Evolutionary conservation across 2,888 invertebrate species (phyloP), one percentile per base, ranked within the genome.

Genomic region (Spicauda simplicius): DNA sequence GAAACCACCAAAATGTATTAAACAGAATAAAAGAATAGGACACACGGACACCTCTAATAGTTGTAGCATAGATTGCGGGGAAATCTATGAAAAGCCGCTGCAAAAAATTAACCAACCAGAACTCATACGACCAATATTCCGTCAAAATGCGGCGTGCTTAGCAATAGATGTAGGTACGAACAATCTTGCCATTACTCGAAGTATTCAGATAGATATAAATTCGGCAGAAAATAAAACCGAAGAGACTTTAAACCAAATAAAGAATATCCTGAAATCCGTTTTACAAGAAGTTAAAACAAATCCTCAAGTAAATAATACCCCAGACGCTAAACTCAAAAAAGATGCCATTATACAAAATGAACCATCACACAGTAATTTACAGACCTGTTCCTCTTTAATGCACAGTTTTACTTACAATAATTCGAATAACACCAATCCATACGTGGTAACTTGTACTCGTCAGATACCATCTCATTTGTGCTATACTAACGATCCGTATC

Each of bases 271-370:
- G 45, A 87, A 90, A 72, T 81, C 87, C 0, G 90, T 92, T 8
- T 72, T 92, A 50, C 77, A 80, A 11, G 90, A 91, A 81, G 87
- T 92, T 0, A 91, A 90, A 78, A 84, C 83, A 1, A 86, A 80
- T 48, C 73, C 77, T 12, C 80, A 80, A 70, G 37, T 74, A 14
- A 82, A 76, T 68, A 74, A 69, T 19, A 56, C 50, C 50, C 1
- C 64, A 18, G 72, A 80, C 14, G 76, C 76, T 5, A 82, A 77
- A 64, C 16, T 68, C 14, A 89, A 80, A 70, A 90, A 81, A 76
- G 90, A 90, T 56, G 87, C 85, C 18, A 70, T 82, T 0, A 81
- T 88, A 12, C 90, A 90, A 75, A 89, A 91, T 57, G 85, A 78
- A 8, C 19, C 73, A 8, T 88, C 88, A 1, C 81, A 81, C 54